Percentiles rank a stretch among this genome's conserved stretches.
These are phyloP conservation scores for Ancistrus triradiatus DNA, from an alignment of 2,113 vertebrate species.

Conservation along the genomic window DNA sequence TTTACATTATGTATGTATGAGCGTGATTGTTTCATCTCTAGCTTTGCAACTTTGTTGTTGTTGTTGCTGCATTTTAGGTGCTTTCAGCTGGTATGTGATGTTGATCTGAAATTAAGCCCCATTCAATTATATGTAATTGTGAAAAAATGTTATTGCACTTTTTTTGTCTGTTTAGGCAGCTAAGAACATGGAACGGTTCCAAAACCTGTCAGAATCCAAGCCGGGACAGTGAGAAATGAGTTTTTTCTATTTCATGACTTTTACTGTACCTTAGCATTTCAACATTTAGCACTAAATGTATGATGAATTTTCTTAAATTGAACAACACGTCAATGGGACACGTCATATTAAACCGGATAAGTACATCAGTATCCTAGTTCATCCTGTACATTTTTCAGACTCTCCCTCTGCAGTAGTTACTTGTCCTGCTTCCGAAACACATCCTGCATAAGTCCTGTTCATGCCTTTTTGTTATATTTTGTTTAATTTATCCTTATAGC, in stretches of 20 bases:
- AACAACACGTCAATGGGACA: too few relatives aligned
- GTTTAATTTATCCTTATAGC: conserved; percentile 39
- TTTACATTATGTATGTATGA: conserved; percentile 33
- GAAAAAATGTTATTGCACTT: conserved; percentile 28
- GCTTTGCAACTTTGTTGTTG: too few relatives aligned
- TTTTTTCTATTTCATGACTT: conserved; percentile 17
- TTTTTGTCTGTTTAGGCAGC: conserved; percentile 34
- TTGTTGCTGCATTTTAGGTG: background rate
- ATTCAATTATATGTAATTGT: conserved; percentile 11
- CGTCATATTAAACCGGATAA: too few relatives aligned
- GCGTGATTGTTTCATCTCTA: conserved; percentile 23
- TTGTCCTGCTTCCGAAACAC: conserved; percentile 23
- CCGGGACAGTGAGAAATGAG: background rate
- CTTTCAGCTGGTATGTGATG: too few relatives aligned
- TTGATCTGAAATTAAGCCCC: conserved; percentile 19
- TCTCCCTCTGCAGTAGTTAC: conserved; percentile 13
- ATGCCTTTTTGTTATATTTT: conserved; percentile 25
- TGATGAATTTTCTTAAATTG: too few relatives aligned
- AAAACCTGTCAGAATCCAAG: conserved; percentile 23
- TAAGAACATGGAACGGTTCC: conserved; percentile 22
- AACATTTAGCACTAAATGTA: conserved; percentile 27
- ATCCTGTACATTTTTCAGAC: conserved; percentile 32
- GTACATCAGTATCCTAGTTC: background rate
- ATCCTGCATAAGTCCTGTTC: conserved; percentile 26
- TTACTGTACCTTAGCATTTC: background rate